Evolutionary conservation across 2,888 invertebrate species (phyloP).

Genomic region (Netelia inedita): DNA sequence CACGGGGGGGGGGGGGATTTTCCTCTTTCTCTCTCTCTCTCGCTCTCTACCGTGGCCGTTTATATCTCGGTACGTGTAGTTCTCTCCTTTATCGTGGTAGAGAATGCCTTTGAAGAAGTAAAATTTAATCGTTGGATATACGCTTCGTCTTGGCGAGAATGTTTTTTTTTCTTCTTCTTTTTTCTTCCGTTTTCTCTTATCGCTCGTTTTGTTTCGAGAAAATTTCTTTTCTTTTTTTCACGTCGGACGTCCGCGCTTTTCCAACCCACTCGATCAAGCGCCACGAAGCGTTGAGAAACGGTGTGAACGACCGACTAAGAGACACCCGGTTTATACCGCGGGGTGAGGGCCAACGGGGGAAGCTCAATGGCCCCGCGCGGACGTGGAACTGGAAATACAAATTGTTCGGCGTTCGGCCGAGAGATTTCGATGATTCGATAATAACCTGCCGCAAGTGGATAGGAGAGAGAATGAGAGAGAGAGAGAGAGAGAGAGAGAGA

Average conservation of each 20-base stretch:
- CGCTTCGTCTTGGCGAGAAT: neutral
- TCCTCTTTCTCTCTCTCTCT: neutral
- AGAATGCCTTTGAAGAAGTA: slow-evolving; percentile 2
- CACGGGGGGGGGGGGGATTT: neutral
- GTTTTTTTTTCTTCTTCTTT: neutral
- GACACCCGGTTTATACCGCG: neutral
- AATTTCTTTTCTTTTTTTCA: slow-evolving; percentile 1
- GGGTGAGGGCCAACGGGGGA: neutral
- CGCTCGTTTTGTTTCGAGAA: neutral
- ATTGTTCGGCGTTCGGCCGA: slow-evolving; percentile 30
- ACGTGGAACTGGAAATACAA: slow-evolving; percentile 9
- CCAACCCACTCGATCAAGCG: slow-evolving; percentile 50
- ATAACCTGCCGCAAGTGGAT: slow-evolving; percentile 12
- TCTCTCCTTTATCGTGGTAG: neutral
- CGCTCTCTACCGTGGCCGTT: slow-evolving; percentile 7
- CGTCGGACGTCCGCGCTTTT: slow-evolving; percentile 29
- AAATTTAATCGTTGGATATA: slow-evolving; percentile 1
- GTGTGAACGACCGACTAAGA: slow-evolving; percentile 60
- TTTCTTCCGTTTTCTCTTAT: neutral
- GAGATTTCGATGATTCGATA: slow-evolving; percentile 52
- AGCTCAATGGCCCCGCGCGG: slow-evolving; percentile 1
- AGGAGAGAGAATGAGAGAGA: no score
- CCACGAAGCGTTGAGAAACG: slow-evolving; percentile 49
- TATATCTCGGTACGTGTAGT: neutral
- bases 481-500: neutral